phyloP scores from a whole-genome alignment of 2,888 invertebrate genomes.

The Subacronicta megacephala region DNA sequence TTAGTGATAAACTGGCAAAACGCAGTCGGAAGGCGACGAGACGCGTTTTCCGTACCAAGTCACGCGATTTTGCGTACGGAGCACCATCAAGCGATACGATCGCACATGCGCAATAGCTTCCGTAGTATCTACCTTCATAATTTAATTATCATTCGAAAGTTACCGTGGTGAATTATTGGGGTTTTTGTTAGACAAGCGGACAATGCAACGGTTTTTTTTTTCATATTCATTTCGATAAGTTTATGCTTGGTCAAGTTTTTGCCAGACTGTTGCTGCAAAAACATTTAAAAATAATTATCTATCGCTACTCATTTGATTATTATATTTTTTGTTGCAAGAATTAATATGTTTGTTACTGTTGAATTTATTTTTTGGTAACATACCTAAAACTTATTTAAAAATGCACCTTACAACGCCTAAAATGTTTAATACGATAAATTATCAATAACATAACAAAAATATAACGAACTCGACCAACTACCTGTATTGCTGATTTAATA shows the following conservation, averaged over 20 bases:
- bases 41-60: conserved; percentile 55
- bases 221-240: conserved; percentile 1
- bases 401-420: neutral
- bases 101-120: conserved; percentile 57
- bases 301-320: conserved; percentile 4
- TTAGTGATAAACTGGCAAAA: conserved; percentile 34
- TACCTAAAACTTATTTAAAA: neutral
- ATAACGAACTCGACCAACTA: neutral
- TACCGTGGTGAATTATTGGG: conserved; percentile 51
- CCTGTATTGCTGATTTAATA: too few relatives aligned
- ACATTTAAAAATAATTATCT: neutral
- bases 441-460: neutral
- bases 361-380: conserved; percentile 1
- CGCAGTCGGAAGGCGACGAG: conserved; percentile 53
- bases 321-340: conserved; percentile 2
- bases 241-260: conserved; percentile 23
- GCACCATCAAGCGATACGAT: conserved; percentile 35
- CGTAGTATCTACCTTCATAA: conserved; percentile 63
- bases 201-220: conserved; percentile 16
- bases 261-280: neutral
- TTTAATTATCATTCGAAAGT: conserved; percentile 68
- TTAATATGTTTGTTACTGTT: neutral
- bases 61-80: conserved; percentile 57
- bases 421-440: neutral
- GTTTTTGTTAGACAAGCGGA: conserved; percentile 52